Evolutionary conservation across 2,888 invertebrate genomes (phyloP).

Genomic region (Synanthedon andrenaeformis): DNA sequence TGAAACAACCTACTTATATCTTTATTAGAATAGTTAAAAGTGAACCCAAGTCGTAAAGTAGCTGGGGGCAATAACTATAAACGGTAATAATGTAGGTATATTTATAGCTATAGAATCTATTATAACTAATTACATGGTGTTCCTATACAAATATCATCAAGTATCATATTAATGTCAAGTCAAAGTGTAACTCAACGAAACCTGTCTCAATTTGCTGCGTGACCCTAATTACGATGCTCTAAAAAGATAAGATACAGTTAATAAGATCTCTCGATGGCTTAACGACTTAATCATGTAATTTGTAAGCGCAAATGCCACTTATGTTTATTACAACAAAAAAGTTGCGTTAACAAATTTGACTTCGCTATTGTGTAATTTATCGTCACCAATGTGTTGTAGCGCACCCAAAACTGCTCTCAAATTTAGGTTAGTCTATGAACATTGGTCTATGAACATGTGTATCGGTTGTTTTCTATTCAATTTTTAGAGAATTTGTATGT

Average conservation of each 20-base stretch:
- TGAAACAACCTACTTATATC: too few relatives aligned
- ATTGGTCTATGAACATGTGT: too few relatives aligned
- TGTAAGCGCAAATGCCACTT: slow-evolving; percentile 4
- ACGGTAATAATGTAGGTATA: too few relatives aligned
- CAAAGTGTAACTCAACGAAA: slow-evolving; percentile 1
- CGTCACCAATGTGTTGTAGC: too few relatives aligned
- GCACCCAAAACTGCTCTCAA: too few relatives aligned
- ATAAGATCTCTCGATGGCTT: slow-evolving; percentile 19
- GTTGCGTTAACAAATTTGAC: background rate
- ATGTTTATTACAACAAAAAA: slow-evolving; percentile 3
- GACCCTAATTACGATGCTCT: slow-evolving; percentile 32
- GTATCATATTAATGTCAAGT: background rate
- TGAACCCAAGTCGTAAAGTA: too few relatives aligned
- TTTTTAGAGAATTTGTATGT: too few relatives aligned
- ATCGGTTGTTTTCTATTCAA: too few relatives aligned
- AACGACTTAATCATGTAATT: slow-evolving; percentile 35
- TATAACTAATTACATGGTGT: background rate
- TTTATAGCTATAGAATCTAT: too few relatives aligned
- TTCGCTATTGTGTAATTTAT: background rate
- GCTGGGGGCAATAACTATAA: too few relatives aligned
- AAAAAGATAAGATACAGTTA: slow-evolving; percentile 25
- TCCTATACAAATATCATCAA: background rate
- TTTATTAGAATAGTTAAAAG: too few relatives aligned
- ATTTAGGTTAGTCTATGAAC: too few relatives aligned
- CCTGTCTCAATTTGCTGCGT: slow-evolving; percentile 11